Evolutionary conservation across 2,888 invertebrate species (phyloP).

Genomic region (Tupiocoris notatus): DNA sequence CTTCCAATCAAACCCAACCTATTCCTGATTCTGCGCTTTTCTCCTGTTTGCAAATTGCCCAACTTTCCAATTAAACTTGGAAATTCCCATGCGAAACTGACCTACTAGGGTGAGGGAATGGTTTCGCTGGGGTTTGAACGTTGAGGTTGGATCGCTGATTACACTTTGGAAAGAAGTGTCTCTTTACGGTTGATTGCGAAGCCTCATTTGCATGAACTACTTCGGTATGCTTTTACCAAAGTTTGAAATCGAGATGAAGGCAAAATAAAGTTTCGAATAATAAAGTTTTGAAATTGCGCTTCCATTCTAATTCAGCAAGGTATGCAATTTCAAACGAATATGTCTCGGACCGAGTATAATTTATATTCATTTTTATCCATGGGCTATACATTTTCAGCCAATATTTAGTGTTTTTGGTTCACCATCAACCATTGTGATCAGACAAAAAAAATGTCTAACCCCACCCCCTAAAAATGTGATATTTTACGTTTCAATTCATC

Average conservation of each 20-base stretch:
- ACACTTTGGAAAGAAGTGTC: constrained; percentile 28
- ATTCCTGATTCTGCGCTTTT: neutral
- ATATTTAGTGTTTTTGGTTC: too few species aligned
- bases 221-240: neutral
- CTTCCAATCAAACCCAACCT: neutral
- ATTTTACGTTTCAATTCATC: too few species aligned
- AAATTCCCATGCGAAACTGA: constrained; percentile 1
- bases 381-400: too few species aligned
- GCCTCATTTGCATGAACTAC: constrained; percentile 28
- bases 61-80: constrained; percentile 38
- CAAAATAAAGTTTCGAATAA: neutral
- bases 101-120: neutral
- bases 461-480: too few species aligned
- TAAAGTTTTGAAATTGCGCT: neutral
- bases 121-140: neutral
- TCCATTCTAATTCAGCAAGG: too few species aligned
- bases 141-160: constrained; percentile 18
- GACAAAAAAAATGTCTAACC: too few species aligned
- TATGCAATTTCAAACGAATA: too few species aligned
- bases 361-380: too few species aligned
- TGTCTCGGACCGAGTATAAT: too few species aligned
- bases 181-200: constrained; percentile 32
- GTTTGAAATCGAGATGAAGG: neutral
- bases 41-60: constrained; percentile 20
- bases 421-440: too few species aligned